A percentile compares a stretch with the other conserved stretches of the same genome.
phyloP scores from a whole-genome alignment of 2,113 vertebrate species.

The Leuciscus idus region DNA sequence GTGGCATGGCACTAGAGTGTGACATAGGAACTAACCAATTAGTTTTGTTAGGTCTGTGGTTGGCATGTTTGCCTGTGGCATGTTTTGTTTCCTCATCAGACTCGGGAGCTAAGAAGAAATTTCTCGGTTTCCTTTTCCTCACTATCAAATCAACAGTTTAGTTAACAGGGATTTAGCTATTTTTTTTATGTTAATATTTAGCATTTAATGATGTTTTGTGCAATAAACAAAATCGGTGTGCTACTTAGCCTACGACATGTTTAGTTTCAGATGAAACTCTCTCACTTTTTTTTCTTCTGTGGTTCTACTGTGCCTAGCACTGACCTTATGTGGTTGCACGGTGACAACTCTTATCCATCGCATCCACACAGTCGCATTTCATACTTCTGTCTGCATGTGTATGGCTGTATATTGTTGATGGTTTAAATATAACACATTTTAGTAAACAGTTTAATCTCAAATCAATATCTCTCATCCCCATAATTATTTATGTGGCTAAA shows the following conservation, averaged over 20 bases:
- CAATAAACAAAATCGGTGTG: not conserved
- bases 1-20: not conserved
- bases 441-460: too few relatives aligned
- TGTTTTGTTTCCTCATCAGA: conserved; percentile 9
- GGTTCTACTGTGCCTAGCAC: not conserved
- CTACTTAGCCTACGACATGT: not conserved
- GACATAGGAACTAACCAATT: not conserved
- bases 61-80: not conserved
- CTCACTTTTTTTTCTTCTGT: not conserved
- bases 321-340: not conserved
- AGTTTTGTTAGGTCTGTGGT: not conserved
- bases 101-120: not conserved
- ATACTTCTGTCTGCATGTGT: not conserved
- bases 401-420: not conserved
- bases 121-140: not conserved
- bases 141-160: not conserved
- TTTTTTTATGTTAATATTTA: not conserved
- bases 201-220: not conserved
- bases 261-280: not conserved
- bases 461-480: too few relatives aligned
- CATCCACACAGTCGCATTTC: not conserved
- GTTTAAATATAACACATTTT: not conserved
- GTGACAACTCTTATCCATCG: conserved; percentile 17
- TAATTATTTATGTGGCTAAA: too few relatives aligned
- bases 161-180: not conserved